A percentile compares a stretch with the other conserved stretches of the same genome.
Conservation (phyloP, 2,888 invertebrate genomes). For the Volucella zonaria region DNA sequence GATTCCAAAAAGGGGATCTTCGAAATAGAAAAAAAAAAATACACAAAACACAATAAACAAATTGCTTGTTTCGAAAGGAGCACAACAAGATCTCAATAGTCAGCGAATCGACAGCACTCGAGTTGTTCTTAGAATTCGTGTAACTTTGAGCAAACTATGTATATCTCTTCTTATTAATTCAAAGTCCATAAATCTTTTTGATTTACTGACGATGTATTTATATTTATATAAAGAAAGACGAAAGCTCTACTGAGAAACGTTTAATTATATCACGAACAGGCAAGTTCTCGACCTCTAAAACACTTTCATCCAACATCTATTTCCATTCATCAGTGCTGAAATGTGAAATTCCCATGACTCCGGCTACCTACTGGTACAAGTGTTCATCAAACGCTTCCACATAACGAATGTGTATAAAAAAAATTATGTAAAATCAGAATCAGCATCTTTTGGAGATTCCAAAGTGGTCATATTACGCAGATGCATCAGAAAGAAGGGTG, state of each 20-base stretch:
- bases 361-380: background rate
- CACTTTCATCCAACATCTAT: conserved; percentile 35
- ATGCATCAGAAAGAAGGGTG: conserved; percentile 11
- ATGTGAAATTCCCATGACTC: conserved; percentile 53
- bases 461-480: conserved; percentile 6
- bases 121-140: too few species aligned
- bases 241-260: background rate
- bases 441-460: conserved; percentile 35
- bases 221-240: conserved; percentile 1
- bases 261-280: background rate
- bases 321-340: conserved; percentile 14
- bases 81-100: too few species aligned
- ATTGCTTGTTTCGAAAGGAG: too few species aligned
- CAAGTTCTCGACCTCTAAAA: conserved; percentile 39
- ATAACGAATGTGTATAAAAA: conserved; percentile 6
- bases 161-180: too few species aligned
- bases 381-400: conserved; percentile 10
- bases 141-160: too few species aligned
- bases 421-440: conserved; percentile 3
- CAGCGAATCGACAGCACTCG: too few species aligned
- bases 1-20: too few species aligned
- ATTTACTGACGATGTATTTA: background rate
- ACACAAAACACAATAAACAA: too few species aligned
- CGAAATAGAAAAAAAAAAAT: too few species aligned
- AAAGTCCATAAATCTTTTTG: too few species aligned